Evolutionary conservation across 2,113 vertebrate genomes (phyloP).

Genomic region (Aptenodytes forsteri): DNA sequence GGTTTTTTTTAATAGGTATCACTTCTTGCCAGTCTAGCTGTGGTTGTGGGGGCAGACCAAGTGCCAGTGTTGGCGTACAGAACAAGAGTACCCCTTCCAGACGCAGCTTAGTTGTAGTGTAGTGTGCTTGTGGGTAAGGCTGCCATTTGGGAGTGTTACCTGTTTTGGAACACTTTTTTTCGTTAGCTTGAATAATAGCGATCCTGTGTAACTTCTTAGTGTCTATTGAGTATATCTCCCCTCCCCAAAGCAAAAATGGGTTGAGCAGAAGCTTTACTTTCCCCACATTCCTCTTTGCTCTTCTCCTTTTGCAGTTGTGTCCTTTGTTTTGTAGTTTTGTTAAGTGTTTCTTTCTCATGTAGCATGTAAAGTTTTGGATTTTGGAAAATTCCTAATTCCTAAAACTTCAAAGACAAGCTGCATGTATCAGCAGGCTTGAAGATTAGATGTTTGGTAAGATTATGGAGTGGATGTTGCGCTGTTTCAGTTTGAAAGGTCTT

Average conservation of each 20-base stretch:
- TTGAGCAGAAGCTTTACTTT: background rate
- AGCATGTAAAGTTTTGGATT: background rate
- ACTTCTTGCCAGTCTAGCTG: background rate
- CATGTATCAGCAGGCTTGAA: background rate
- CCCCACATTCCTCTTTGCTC: background rate
- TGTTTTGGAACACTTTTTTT: background rate
- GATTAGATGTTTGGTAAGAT: background rate
- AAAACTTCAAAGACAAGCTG: conserved; percentile 10
- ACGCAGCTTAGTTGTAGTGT: background rate
- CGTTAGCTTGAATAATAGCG: background rate
- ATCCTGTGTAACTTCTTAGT: background rate
- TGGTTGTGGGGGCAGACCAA: background rate
- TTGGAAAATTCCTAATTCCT: background rate
- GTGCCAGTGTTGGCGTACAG: background rate
- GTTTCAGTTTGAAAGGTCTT: background rate
- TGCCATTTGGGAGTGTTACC: background rate
- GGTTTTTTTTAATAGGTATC: background rate
- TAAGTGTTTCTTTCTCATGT: background rate
- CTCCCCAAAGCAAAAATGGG: background rate
- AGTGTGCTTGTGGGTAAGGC: background rate
- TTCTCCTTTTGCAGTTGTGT: background rate
- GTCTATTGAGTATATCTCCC: background rate
- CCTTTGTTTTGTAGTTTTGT: background rate
- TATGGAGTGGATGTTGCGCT: background rate
- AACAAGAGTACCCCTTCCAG: background rate